Evolutionary conservation across 2,888 invertebrate species (phyloP), one percentile per base, ranked within the genome.

Genomic region (Calameuta filiformis): DNA sequence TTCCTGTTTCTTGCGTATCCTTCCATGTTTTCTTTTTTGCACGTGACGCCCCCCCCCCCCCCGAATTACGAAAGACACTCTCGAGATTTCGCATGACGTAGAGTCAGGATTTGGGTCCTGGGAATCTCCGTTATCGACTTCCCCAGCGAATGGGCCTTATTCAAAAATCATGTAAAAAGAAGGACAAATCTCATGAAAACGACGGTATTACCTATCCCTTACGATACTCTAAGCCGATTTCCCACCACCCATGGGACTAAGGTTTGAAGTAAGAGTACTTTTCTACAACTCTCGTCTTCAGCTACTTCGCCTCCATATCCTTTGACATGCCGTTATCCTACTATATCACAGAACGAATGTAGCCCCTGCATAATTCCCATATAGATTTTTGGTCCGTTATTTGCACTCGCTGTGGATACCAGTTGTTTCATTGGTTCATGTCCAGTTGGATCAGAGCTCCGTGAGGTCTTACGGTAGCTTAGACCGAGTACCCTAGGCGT

Each of bases 121-220:
- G 56, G 23, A 56, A 56, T 56, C 23, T 23, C 23, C 23, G 23
- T 56, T 4, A 23, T 56, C 56, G 40, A 15, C 6, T 40, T 15
- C 15, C 12, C 40, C 15, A 15, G 15, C 40, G 56, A 56, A 56
- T 56, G 23, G 56, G 23, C 23, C 56, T 56, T 9, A 56, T 23
- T 56, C 23, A 2, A 56, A 23, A 56, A 56, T 56, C 56, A 15
- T 56, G 23, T 23, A 23, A 23, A 23, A 23, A 23, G 4, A 56
- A 31, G 12, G 31, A 0, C 71, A 71, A 71, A 71, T 71, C 71
- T 34, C 3, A 71, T 31, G 31, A 23, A 71, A 71, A 71, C 71
- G 71, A 71, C 71, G 31, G 71, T 23, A 71, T 71, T 71, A 71
- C 71, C 31, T 71, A 12, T 31, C 15, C 71, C 71, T 34, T 71